A percentile compares a stretch with the other conserved stretches of the same genome.
Conservation (phyloP, 2,888 invertebrate genomes). For the Drosophila anomalata region DNA sequence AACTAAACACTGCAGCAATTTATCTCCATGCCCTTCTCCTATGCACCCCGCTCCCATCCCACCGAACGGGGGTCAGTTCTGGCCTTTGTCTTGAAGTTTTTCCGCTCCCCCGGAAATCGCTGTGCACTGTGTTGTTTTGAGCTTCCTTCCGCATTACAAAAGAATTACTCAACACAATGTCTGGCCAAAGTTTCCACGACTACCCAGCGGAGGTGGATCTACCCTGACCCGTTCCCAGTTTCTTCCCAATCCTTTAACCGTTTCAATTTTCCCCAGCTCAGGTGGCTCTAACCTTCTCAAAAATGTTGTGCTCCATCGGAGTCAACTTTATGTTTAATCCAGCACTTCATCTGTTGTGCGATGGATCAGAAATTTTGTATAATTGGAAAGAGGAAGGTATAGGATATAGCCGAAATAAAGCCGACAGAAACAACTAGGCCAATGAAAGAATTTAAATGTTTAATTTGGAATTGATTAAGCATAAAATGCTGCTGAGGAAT, state of each 20-base stretch:
- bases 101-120: constrained; percentile 53
- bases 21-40: constrained; percentile 54
- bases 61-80: constrained; percentile 64
- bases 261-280: constrained; percentile 10
- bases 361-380: constrained; percentile 11
- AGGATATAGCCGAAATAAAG: not conserved
- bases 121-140: constrained; percentile 64
- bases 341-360: constrained; percentile 4
- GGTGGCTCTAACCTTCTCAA: constrained; percentile 16
- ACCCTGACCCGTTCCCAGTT: constrained; percentile 11
- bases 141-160: constrained; percentile 79
- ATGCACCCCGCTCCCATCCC: constrained; percentile 13
- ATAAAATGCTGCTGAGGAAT: too few species aligned
- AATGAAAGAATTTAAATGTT: too few species aligned
- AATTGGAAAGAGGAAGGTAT: not conserved
- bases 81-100: constrained; percentile 68
- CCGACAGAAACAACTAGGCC: not conserved
- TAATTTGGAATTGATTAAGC: too few species aligned
- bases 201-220: constrained; percentile 28
- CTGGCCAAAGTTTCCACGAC: constrained; percentile 56
- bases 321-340: constrained; percentile 25
- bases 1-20: constrained; percentile 79
- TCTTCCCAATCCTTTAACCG: constrained; percentile 4
- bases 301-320: constrained; percentile 13
- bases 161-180: constrained; percentile 77